Evolutionary conservation across 2,113 vertebrate species (phyloP).

Genomic region (Scolopax mira): DNA sequence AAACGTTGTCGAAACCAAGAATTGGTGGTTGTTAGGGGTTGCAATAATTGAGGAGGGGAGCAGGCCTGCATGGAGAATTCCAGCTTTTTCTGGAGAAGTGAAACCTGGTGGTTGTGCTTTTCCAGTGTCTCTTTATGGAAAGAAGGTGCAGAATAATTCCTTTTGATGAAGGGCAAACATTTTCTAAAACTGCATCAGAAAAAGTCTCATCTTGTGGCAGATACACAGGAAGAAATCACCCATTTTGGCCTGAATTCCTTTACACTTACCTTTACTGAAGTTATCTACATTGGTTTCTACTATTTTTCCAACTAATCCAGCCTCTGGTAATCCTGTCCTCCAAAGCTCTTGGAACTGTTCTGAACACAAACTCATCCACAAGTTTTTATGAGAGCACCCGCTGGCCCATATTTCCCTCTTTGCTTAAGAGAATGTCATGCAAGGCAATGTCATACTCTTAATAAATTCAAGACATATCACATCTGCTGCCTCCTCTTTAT

Average conservation of each 20-base stretch:
- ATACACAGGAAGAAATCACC: neutral
- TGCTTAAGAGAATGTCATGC: neutral
- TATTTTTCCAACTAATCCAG: neutral
- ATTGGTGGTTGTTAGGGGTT: neutral
- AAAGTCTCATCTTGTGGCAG: neutral
- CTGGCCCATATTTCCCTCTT: neutral
- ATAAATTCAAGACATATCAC: conserved; percentile 15
- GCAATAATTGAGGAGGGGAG: neutral
- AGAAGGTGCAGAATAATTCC: neutral
- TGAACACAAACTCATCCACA: neutral
- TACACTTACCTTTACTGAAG: neutral
- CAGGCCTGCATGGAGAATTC: neutral
- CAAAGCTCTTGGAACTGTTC: neutral
- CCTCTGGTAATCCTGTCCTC: neutral
- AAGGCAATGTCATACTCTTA: neutral
- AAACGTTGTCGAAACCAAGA: neutral
- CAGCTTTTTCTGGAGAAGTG: neutral
- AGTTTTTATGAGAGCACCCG: neutral
- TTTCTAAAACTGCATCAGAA: neutral
- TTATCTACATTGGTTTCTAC: neutral
- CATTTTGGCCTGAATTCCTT: neutral
- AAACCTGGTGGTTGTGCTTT: neutral
- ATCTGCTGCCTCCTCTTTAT: conserved; percentile 16
- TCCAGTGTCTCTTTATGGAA: neutral
- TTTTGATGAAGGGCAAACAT: neutral